These are phyloP conservation scores for Melanotaenia maccullochi DNA, from an alignment of 2,797 vertebrate genomes.

Conservation along the genomic window DNA sequence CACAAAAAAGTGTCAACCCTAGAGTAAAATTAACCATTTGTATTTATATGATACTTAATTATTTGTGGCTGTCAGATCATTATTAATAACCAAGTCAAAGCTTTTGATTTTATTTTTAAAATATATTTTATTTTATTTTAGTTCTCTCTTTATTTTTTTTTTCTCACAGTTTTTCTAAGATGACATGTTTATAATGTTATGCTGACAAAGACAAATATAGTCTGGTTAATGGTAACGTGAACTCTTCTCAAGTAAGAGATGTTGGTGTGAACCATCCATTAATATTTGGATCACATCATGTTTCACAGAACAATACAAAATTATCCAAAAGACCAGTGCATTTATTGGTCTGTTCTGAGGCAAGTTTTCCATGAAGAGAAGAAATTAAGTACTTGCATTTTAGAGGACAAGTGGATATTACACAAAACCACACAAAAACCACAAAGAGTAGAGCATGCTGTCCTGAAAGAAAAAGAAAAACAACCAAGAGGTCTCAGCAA, in stretches of 20 bases:
- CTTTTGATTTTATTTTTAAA: too few relatives aligned
- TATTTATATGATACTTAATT: too few relatives aligned
- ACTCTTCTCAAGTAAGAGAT: not conserved
- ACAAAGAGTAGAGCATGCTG: not conserved
- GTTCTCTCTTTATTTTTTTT: not conserved
- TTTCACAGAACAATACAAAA: too few relatives aligned
- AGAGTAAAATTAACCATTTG: not conserved
- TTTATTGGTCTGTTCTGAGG: too few relatives aligned
- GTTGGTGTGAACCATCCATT: not conserved
- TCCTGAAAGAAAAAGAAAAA: not conserved
- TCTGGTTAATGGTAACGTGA: not conserved
- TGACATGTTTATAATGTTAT: not conserved
- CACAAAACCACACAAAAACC: not conserved
- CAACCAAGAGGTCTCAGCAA: not conserved
- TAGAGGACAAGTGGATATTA: not conserved
- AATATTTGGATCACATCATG: not conserved
- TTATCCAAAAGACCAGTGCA: too few relatives aligned
- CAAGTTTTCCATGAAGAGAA: not conserved
- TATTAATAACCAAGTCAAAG: too few relatives aligned
- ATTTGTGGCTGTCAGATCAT: too few relatives aligned
- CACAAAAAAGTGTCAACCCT: not conserved
- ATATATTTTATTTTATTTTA: not conserved
- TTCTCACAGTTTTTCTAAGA: not conserved
- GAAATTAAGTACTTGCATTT: not conserved
- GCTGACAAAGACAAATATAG: not conserved